Base-by-base conservation (phyloP, 2,797 vertebrate genomes). In the Sparus aurata region DNA sequence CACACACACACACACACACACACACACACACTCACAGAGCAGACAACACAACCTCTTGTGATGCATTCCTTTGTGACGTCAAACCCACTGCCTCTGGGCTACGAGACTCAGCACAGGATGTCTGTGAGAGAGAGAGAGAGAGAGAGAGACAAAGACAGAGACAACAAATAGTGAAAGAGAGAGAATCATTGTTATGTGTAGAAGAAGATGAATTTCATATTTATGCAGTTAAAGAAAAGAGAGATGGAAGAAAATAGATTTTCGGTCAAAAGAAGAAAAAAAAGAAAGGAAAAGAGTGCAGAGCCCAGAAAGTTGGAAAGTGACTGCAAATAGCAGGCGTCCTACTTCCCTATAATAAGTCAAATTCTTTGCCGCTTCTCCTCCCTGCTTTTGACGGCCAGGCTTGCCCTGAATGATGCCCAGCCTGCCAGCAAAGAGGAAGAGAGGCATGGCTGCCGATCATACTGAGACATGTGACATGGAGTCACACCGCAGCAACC, bases 41-140 rank as follows among this genome's bases (percentile, higher is more conserved):
- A 87, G 85, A 93, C 91, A 91, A 92, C 84, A 87, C 90, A 90
- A 91, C 80, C 85, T 92, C 91, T 93, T 92, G 91, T 94, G 85
- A 91, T 87, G 83, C 90, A 92, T 93, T 94, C 89, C 85, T 89
- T 86, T 92, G 84, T 95, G 91, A 94, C 89, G 90, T 94, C 92
- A 91, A 88, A 92, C 83, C 46, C 43, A 73, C 89, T 83, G 89
- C 91, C 89, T 82, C 85, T 85, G 90, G 88, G 82, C 87, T 82
- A 49, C 55, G 66, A 85, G 79, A 86, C 86, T 55, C 82, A 81
- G 83, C 85, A 85, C 92, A 93, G 94, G 92, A 93, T 93, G 88
- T 89, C 78, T 73, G 68, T 81, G 67, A 85, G 72, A 66, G 77
- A 77, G 68, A 60, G 64, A 67, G 53, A 61, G 30, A 34, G n/a